phyloP scores from a whole-genome alignment of 2,888 invertebrate genomes.

The Quadriops clusia region DNA sequence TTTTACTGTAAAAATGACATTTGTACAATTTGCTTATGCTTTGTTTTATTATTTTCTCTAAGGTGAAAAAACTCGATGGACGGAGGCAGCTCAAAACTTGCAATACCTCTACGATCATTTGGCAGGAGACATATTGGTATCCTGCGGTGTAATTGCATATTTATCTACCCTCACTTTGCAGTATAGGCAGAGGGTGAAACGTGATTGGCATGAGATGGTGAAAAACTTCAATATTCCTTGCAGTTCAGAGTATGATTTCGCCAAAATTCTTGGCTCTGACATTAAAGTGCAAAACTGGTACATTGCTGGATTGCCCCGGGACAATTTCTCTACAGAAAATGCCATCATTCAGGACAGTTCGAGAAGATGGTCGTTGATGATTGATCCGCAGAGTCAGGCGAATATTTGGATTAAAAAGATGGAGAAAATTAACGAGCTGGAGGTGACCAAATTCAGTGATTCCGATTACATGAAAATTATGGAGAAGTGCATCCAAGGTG shows the following conservation, averaged over 20 bases:
- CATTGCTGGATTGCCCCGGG: constrained; percentile 67
- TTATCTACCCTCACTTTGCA: constrained; percentile 72
- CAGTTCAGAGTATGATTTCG: constrained; percentile 60
- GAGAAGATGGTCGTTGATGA: constrained; percentile 65
- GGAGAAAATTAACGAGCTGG: constrained; percentile 60
- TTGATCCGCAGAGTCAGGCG: constrained; percentile 78
- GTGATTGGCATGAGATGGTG: constrained; percentile 58
- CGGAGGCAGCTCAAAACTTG: constrained; percentile 59
- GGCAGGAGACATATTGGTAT: constrained; percentile 81
- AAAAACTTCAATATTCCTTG: constrained; percentile 62
- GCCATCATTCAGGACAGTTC: constrained; percentile 73
- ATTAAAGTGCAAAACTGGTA: constrained; percentile 82
- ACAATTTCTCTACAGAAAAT: constrained; percentile 74
- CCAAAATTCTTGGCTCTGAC: constrained; percentile 67
- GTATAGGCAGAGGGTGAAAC: constrained; percentile 47
- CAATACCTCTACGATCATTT: constrained; percentile 67
- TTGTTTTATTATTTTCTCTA: too few relatives aligned
- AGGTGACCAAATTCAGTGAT: constrained; percentile 62
- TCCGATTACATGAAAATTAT: constrained; percentile 63
- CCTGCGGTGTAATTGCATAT: constrained; percentile 82
- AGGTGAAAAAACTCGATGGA: constrained; percentile 85
- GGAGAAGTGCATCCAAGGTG: constrained; percentile 63
- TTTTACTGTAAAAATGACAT: too few relatives aligned
- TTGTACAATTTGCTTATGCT: constrained; percentile 39
- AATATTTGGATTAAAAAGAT: constrained; percentile 77